phyloP scores from a whole-genome alignment of 2,888 invertebrate species.

The Bellardia bayeri region DNA sequence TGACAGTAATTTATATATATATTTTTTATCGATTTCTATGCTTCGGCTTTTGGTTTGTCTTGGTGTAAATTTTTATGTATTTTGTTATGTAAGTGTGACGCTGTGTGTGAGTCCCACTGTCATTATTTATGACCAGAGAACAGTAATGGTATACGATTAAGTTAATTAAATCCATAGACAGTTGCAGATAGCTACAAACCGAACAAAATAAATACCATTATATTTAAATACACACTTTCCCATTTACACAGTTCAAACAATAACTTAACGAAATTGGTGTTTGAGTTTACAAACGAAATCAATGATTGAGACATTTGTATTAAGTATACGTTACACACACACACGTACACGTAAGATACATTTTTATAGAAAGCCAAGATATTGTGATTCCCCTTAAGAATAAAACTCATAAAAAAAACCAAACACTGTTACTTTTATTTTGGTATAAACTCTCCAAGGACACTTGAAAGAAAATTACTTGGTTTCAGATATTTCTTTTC shows the following conservation, averaged over 20 bases:
- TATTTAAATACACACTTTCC: neutral
- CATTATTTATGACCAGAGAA: conserved; percentile 46
- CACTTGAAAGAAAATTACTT: conserved; percentile 27
- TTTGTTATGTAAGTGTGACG: neutral
- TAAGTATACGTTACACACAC: conserved; percentile 38
- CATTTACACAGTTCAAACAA: neutral
- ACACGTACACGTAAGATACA: neutral
- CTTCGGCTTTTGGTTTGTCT: neutral
- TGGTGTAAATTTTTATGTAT: neutral
- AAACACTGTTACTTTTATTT: neutral
- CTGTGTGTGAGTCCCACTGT: neutral
- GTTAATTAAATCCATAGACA: conserved; percentile 68
- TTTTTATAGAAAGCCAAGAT: conserved; percentile 24
- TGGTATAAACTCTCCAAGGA: conserved; percentile 18
- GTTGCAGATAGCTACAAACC: neutral
- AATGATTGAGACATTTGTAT: conserved; percentile 66
- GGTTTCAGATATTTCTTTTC: neutral
- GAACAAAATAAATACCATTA: conserved; percentile 4
- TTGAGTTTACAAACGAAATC: conserved; percentile 25
- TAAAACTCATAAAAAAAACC: neutral
- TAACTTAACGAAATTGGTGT: too few species aligned
- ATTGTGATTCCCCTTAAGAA: neutral
- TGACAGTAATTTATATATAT: conserved; percentile 29
- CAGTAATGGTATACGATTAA: conserved; percentile 56
- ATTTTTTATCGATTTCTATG: conserved; percentile 51